Evolutionary conservation across 2,113 vertebrate genomes (phyloP).

Genomic region (Actinemys pallida): DNA sequence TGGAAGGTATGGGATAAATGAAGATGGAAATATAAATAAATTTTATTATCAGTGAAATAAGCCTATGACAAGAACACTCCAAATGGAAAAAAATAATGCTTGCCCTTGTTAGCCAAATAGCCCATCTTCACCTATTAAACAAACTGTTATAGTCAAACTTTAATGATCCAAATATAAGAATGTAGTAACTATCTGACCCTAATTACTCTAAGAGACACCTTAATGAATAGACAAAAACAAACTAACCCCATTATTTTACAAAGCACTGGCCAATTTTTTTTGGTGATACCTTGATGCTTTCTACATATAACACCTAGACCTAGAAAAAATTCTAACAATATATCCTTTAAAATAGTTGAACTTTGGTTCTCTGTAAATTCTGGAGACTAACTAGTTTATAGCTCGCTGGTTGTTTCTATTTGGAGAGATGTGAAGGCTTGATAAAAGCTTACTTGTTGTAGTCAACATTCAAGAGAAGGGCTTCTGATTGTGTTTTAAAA

Average conservation of each 20-base stretch:
- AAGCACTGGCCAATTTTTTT: background rate
- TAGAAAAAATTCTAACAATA: background rate
- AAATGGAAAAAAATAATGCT: background rate
- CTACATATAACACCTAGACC: background rate
- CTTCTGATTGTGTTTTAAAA: background rate
- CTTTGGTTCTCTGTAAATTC: background rate
- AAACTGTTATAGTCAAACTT: background rate
- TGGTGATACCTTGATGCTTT: background rate
- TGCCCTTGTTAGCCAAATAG: background rate
- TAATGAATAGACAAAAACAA: background rate
- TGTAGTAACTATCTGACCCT: background rate
- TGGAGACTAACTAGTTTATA: background rate
- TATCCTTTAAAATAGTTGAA: background rate
- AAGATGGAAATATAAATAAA: background rate
- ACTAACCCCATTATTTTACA: background rate
- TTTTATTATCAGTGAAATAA: background rate
- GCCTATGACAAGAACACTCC: background rate
- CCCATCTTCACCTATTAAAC: background rate
- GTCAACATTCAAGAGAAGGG: background rate
- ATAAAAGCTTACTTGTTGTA: background rate
- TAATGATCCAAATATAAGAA: background rate
- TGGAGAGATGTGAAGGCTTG: background rate
- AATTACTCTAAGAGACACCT: background rate
- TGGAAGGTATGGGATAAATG: background rate
- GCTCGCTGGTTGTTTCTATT: background rate